phyloP scores from a whole-genome alignment of 2,113 vertebrate genomes.

The Odocoileus virginianus region DNA sequence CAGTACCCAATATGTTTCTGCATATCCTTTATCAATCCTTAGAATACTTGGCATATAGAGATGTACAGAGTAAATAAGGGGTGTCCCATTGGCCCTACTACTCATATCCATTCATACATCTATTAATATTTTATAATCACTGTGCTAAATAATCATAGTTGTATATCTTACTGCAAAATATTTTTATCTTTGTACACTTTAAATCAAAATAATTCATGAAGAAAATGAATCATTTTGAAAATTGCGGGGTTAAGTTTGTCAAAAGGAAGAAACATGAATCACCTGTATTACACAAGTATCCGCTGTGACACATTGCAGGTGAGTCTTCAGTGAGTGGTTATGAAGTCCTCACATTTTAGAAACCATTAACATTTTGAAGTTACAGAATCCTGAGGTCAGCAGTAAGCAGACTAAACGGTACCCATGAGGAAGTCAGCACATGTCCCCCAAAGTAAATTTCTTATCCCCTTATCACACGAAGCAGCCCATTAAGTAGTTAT shows the following conservation, averaged over 20 bases:
- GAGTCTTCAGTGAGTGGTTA: background rate
- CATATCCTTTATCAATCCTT: background rate
- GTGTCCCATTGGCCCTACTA: background rate
- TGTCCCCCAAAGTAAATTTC: constrained; percentile 67
- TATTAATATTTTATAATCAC: background rate
- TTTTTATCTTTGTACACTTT: background rate
- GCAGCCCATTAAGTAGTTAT: constrained; percentile 66
- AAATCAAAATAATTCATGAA: background rate
- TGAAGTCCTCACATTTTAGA: constrained; percentile 40
- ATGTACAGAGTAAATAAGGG: background rate
- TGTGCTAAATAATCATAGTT: background rate
- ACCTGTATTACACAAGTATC: background rate
- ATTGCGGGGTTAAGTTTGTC: background rate
- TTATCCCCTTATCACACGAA: constrained; percentile 71
- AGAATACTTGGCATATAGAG: background rate
- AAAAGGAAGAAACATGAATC: background rate
- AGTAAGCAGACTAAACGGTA: constrained; percentile 45
- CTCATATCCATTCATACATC: background rate
- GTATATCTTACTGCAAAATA: background rate
- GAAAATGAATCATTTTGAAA: background rate
- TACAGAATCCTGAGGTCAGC: constrained; percentile 66
- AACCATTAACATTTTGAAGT: constrained; percentile 55
- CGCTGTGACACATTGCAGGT: background rate
- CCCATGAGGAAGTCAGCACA: constrained; percentile 52
- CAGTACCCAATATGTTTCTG: background rate